Base-by-base conservation (phyloP, 2,888 invertebrate genomes). In the Lydus trimaculatus region DNA sequence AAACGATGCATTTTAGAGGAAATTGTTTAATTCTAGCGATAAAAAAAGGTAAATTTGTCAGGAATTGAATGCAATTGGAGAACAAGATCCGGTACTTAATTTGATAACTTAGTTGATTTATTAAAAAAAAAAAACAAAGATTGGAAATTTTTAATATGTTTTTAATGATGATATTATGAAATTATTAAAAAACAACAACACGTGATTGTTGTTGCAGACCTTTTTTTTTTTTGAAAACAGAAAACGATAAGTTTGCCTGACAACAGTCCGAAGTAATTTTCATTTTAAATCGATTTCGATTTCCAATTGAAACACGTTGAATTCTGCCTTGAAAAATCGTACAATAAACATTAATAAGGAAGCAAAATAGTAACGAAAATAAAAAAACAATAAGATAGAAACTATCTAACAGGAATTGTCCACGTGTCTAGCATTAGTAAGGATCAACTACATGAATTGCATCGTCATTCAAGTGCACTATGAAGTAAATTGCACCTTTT, bases 401-500 rank as follows among this genome's bases (percentile, higher is more conserved):
- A 20, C 9, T 48, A 48, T 48, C 2, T 9, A 48, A 20, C 48
- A 23, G 23, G 15, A 52, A 25, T 52, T 52, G 52, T 25, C 52
- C 52, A 52, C 52, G 52, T 52, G 52, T 52, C 25, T 52, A 13
- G 52, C 52, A 52, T 52, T 52, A 52, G 52, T 52, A 20, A 48
- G 20, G 48, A 48, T 48, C 48, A 20, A 20, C 7, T 43, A 15
- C 25, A 52, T 23, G 52, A 25, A 52, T 52, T 52, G 52, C 52
- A 52, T 52, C 52, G 25, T 23, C 52, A 52, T 52, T 52, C 52
- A 52, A 52, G 52, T 52, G 52, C 52, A 52, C 52, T 25, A 52
- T 52, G 25, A 15, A 23, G 23, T 23, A 52, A 52, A 52, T 52
- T 52, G 52, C 52, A 52, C 52, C 23, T 23, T 52, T 52, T 25